Base-by-base conservation (phyloP, 2,888 invertebrate genomes). In the Baronia brevicornis region DNA sequence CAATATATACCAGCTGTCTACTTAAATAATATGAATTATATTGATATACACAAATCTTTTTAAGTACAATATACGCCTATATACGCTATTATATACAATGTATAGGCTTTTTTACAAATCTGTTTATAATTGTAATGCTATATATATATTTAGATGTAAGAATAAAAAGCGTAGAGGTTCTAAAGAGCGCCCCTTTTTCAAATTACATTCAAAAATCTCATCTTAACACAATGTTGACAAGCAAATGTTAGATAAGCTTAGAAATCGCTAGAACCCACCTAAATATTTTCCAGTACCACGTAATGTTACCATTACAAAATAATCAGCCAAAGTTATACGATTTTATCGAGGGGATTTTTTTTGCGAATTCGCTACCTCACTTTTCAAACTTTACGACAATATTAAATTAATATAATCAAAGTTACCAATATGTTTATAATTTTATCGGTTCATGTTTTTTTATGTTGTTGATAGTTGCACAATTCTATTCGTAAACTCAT, bases 61-160 rank as follows among this genome's bases (percentile, higher is more conserved):
- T 60, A 65, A 70, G 71, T 75, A 73, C 70, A 75, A 72, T 51
- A 54, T n/a, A n/a, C n/a, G n/a, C 52, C 44, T 49, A 58, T 57
- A 58, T 73, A 75, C 65, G 60, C 64, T 57, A 64, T 58, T 39
- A 39, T 65, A 65, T 63, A 67, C 49, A 60, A 55, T 61, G 54
- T 66, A 61, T 66, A 72, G 57, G 77, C 75, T 77, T 79, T 80
- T 79, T 71, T 77, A 72, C 66, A 69, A 69, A 68, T 63, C 65
- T 69, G 55, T 70, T 61, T 62, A 62, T 56, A 60, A 56, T 24
- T 55, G 50, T 51, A 58, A 58, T 52, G 50, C 48, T 59, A 56
- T 52, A 50, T 26, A 23, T 11, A 21, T 28, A 54, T 51, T 39
- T 73, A 74, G 68, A 47, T 51, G 39, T 65, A 70, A 73, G 68